Base-by-base conservation (phyloP, 2,113 vertebrate genomes). In the Vimba vimba region DNA sequence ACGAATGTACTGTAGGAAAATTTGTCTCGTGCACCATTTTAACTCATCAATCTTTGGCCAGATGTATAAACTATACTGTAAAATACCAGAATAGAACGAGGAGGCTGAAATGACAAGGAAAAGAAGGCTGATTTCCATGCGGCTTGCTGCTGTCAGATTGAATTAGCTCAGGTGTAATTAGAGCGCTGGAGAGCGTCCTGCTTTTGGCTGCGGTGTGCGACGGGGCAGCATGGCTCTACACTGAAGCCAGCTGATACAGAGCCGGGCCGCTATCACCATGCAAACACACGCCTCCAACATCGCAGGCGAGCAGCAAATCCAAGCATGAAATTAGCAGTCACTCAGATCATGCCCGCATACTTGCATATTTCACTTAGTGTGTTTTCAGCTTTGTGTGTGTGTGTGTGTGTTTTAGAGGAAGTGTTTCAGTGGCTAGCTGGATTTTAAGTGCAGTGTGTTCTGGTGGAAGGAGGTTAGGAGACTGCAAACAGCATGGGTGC, bases 81-180 rank as follows among this genome's bases (percentile, higher is more conserved):
- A 19, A 25, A 73, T 30, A 59, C 39, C 27, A 66, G 73, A 5
- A 23, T n/a, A 83, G 64, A 25, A 45, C 11, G 60, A 81, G 1
- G 36, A 74, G 75, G 15, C 19, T 0, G 19, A 36, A 80, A 59
- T 55, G 45, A n/a, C 6, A 13, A 45, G 74, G 69, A 71, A 60
- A 73, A 77, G 55, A 76, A 55, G 75, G 19, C 77, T 89, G 86
- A 92, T 91, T 92, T 92, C 91, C 91, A 93, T 93, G 91, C 86
- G 87, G 88, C 89, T 94, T 91, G 90, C 86, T 94, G 90, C 91
- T 91, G 91, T 94, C 92, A 91, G 85, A 90, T 92, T 93, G 92
- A 93, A 88, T 93, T 93, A 92, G 87, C 91, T 93, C 86, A 91
- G 82, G 91, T 87, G 85, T 90, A 91, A 93, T 92, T 93, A 93